Evolutionary conservation across 2,888 invertebrate genomes (phyloP).

Genomic region (Ephialtes manifestator): DNA sequence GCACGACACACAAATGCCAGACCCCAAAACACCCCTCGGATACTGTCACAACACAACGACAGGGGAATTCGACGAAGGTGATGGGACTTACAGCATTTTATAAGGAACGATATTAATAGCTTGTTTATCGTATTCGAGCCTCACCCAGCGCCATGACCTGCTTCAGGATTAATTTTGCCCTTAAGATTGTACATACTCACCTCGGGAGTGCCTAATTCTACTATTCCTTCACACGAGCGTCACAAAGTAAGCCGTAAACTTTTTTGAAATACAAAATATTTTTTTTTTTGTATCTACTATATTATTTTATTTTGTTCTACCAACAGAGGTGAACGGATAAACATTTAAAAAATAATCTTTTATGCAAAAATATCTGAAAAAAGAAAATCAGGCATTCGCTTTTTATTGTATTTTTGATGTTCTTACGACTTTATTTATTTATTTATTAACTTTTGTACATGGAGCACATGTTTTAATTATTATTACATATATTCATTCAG

Average conservation of each 20-base stretch:
- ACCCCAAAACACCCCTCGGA: slow-evolving; percentile 82
- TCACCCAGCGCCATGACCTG: slow-evolving; percentile 61
- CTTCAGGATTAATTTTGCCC: slow-evolving; percentile 58
- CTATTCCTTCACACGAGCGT: background rate
- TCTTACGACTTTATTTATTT: too few relatives aligned
- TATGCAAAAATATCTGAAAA: too few relatives aligned
- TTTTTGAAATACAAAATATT: background rate
- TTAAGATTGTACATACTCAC: slow-evolving; percentile 31
- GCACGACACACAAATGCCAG: slow-evolving; percentile 72
- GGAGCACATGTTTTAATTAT: too few relatives aligned
- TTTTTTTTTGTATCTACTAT: too few relatives aligned
- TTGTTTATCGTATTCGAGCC: slow-evolving; percentile 79
- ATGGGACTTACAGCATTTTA: slow-evolving; percentile 65
- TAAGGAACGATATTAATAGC: slow-evolving; percentile 79
- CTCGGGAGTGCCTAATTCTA: background rate
- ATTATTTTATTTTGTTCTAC: too few relatives aligned
- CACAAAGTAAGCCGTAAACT: background rate
- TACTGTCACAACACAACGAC: slow-evolving; percentile 83
- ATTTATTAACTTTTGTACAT: too few relatives aligned
- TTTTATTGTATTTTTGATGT: too few relatives aligned
- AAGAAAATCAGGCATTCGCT: too few relatives aligned
- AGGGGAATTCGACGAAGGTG: slow-evolving; percentile 70
- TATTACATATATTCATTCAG: too few relatives aligned
- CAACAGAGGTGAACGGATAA: too few relatives aligned
- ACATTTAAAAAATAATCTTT: too few relatives aligned